Conservation (phyloP, 1,140 invertebrate species). For the Meloidogyne floridensis region DNA sequence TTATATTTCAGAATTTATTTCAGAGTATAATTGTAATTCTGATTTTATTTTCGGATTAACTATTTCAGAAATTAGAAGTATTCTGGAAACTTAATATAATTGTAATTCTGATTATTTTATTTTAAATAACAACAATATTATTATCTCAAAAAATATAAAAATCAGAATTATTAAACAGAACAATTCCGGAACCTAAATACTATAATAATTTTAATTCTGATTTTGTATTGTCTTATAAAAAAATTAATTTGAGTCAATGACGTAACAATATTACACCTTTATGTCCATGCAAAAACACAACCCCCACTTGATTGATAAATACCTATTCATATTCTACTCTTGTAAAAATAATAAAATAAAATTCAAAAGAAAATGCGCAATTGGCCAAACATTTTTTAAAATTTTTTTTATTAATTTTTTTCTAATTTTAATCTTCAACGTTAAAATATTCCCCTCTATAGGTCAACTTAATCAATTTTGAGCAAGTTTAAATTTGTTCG, state of each 20-base stretch:
- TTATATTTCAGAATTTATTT: too few relatives aligned
- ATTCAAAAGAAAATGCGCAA: neutral
- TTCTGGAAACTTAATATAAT: too few relatives aligned
- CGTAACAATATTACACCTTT: neutral
- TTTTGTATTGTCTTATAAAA: neutral
- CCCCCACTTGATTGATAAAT: neutral
- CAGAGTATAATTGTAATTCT: too few relatives aligned
- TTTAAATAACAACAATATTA: too few relatives aligned
- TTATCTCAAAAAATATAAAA: too few relatives aligned
- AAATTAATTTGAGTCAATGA: neutral
- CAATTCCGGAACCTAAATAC: too few relatives aligned
- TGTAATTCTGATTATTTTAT: too few relatives aligned
- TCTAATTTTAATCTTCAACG: too few relatives aligned
- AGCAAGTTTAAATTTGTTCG: neutral
- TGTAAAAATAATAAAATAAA: neutral
- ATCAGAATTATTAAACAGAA: too few relatives aligned
- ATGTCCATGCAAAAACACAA: neutral
- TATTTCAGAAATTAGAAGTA: too few relatives aligned
- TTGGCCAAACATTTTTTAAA: neutral
- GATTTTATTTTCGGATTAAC: too few relatives aligned
- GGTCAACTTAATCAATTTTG: slow-evolving; percentile 4
- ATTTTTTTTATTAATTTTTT: neutral
- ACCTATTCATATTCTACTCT: neutral
- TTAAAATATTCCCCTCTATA: neutral
- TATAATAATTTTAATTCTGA: too few relatives aligned